Percentiles rank a stretch among this genome's conserved stretches.
phyloP scores from a whole-genome alignment of 2,113 vertebrate species.

The Thinocorus orbignyianus region DNA sequence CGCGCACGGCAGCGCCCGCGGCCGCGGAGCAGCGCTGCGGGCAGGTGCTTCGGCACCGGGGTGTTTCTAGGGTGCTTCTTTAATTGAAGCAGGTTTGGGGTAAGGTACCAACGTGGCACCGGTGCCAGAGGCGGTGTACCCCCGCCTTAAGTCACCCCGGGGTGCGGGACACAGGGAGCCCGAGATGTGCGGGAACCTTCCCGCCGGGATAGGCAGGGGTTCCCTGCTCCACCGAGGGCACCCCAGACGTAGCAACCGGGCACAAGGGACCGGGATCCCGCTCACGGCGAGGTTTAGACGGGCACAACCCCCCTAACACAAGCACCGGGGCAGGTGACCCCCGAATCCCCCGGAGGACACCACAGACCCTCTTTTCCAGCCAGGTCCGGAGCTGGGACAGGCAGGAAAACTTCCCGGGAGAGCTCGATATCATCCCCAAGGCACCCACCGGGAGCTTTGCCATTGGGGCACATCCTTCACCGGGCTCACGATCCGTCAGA shows the following conservation, averaged over 20 bases:
- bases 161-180: neutral
- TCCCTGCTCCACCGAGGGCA: neutral
- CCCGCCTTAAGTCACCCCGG: accelerated
- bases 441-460: neutral
- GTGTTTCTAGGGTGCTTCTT: neutral
- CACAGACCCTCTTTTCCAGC: neutral
- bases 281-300: neutral
- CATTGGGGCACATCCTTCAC: neutral
- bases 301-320: neutral
- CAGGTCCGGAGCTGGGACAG: neutral
- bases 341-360: no score
- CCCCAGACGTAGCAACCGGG: neutral
- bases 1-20: neutral
- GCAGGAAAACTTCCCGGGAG: neutral
- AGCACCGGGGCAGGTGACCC: neutral
- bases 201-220: neutral
- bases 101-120: neutral
- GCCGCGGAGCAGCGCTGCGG: neutral
- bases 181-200: neutral
- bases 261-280: no score
- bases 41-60: neutral
- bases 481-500: neutral
- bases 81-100: neutral
- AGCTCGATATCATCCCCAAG: neutral
- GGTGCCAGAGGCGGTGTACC: neutral